phyloP scores from a whole-genome alignment of 2,113 vertebrate genomes.

The Menidia beryllina region DNA sequence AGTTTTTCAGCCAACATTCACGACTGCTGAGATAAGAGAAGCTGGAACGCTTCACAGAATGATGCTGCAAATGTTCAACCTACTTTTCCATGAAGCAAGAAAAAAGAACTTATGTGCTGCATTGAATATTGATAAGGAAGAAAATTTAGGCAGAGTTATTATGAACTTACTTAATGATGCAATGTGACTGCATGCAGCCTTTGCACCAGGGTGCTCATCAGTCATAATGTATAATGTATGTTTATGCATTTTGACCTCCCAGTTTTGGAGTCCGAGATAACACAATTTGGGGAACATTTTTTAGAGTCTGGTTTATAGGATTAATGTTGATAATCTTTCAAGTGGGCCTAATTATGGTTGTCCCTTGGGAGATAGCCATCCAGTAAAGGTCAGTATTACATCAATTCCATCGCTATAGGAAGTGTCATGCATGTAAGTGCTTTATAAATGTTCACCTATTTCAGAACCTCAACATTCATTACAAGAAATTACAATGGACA shows the following conservation, averaged over 20 bases:
- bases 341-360: neutral
- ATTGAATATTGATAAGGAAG: neutral
- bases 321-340: neutral
- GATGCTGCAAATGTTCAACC: neutral
- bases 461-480: constrained; percentile 21
- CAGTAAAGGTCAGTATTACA: neutral
- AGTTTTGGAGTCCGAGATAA: too few species aligned
- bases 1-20: neutral
- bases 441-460: constrained; percentile 13
- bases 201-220: neutral
- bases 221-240: neutral
- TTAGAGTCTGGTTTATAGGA: neutral
- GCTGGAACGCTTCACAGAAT: neutral
- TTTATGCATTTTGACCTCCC: neutral
- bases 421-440: constrained; percentile 3
- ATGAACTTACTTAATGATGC: neutral
- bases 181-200: neutral
- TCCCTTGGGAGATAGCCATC: neutral
- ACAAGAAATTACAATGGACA: constrained; percentile 19
- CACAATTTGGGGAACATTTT: neutral
- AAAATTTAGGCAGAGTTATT: neutral
- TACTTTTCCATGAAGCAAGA: neutral
- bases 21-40: neutral
- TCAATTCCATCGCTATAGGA: neutral
- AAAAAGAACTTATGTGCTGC: neutral